Evolutionary conservation across 2,113 vertebrate species (phyloP).

Genomic region (Atherinomorus stipes): DNA sequence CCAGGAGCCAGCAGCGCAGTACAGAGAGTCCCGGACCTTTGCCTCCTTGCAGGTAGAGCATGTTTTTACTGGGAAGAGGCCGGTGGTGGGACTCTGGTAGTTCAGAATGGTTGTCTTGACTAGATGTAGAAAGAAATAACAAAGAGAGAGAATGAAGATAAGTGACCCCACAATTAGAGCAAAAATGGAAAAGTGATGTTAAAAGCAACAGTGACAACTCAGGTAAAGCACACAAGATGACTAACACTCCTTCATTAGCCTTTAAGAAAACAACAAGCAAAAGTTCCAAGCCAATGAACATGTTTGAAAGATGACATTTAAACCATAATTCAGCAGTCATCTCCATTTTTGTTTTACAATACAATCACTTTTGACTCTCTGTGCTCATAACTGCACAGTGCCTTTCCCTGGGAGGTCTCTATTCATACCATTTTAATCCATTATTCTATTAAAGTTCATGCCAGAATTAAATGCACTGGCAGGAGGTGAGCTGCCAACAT

Average conservation of each 20-base stretch:
- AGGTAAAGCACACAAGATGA: background rate
- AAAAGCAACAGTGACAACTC: background rate
- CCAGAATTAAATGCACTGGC: background rate
- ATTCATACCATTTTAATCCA: background rate
- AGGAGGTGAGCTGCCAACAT: background rate
- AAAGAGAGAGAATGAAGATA: background rate
- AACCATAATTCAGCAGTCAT: no score
- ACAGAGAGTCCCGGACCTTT: slow-evolving; percentile 93
- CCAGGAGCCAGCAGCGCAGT: slow-evolving; percentile 94
- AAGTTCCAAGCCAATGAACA: background rate
- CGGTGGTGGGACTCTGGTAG: slow-evolving; percentile 94
- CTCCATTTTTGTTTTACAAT: background rate
- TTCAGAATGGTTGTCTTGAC: slow-evolving; percentile 92
- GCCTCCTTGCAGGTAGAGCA: slow-evolving; percentile 86
- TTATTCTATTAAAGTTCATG: slow-evolving; percentile 5
- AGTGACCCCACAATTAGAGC: slow-evolving; percentile 1
- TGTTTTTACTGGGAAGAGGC: slow-evolving; percentile 94
- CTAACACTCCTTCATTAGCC: background rate
- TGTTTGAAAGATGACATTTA: no score
- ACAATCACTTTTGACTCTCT: background rate
- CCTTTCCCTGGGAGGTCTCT: background rate
- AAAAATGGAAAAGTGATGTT: background rate
- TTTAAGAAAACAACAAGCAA: background rate
- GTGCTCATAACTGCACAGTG: no score
- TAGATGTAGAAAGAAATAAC: slow-evolving; percentile 55